Evolutionary conservation across 2,888 invertebrate genomes (phyloP).

Genomic region (Chloromyia formosa): DNA sequence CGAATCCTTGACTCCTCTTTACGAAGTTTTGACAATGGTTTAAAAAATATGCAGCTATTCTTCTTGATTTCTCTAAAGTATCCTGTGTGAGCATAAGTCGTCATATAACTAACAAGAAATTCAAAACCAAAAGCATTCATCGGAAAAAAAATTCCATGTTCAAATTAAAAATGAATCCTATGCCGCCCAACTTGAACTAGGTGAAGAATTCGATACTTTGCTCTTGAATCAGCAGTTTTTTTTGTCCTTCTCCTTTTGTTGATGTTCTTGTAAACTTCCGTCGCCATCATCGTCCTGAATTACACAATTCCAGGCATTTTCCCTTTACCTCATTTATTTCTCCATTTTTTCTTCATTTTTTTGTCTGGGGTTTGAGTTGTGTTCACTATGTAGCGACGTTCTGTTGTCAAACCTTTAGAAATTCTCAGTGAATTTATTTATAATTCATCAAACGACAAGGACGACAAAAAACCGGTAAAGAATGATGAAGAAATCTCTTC

Average conservation of each 20-base stretch:
- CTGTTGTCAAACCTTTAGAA: slow-evolving; percentile 13
- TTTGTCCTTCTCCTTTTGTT: too few species aligned
- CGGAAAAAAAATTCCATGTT: slow-evolving; percentile 9
- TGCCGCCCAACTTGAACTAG: slow-evolving; percentile 1
- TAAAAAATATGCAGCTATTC: too few species aligned
- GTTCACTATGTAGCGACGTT: background rate
- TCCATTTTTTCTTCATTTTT: background rate
- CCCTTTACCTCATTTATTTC: background rate
- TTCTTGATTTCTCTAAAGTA: too few species aligned
- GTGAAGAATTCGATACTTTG: slow-evolving; percentile 13
- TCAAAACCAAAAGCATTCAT: background rate
- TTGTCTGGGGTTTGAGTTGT: too few species aligned
- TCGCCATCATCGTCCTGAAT: slow-evolving; percentile 15
- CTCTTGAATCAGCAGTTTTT: background rate
- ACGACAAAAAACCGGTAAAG: background rate
- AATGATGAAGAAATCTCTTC: background rate
- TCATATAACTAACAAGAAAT: background rate
- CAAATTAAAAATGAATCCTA: background rate
- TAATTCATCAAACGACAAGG: background rate
- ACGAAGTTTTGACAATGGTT: too few species aligned
- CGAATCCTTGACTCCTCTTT: too few species aligned
- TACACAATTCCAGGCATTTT: slow-evolving; percentile 2
- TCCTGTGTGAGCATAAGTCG: too few species aligned
- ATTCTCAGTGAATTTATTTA: slow-evolving; percentile 18
- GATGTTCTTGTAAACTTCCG: background rate